Evolutionary conservation across 2,888 invertebrate species (phyloP).

Genomic region (Cepaea hortensis): DNA sequence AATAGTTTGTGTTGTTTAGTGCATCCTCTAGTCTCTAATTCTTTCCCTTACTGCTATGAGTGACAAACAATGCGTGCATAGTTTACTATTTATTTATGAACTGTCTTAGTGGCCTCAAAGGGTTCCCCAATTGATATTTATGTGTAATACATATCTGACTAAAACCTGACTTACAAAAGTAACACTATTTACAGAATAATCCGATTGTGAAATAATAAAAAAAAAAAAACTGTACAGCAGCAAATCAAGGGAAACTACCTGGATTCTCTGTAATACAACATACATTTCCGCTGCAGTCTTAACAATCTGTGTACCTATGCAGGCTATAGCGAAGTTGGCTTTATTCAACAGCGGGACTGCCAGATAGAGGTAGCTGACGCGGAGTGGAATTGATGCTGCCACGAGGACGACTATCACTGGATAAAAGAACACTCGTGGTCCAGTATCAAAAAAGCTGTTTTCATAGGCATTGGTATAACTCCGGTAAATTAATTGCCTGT

Average conservation of each 20-base stretch:
- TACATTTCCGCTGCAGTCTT: not conserved
- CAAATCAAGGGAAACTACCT: not conserved
- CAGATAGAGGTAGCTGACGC: not conserved
- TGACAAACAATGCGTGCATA: too few species aligned
- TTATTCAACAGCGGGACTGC: not conserved
- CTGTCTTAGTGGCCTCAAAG: too few species aligned
- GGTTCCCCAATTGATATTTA: too few species aligned
- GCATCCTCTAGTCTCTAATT: too few species aligned
- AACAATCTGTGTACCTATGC: not conserved
- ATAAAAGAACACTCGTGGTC: slow-evolving; percentile 10
- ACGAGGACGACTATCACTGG: slow-evolving; percentile 19
- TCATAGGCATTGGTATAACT: not conserved
- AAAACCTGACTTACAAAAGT: too few species aligned
- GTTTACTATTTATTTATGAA: too few species aligned
- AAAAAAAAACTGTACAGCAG: too few species aligned
- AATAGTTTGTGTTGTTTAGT: too few species aligned
- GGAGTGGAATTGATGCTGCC: not conserved
- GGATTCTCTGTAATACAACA: not conserved
- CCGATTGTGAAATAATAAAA: too few species aligned
- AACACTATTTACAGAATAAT: too few species aligned
- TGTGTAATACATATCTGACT: too few species aligned
- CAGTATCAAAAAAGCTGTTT: slow-evolving; percentile 17
- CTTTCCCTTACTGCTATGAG: too few species aligned
- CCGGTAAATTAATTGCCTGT: not conserved
- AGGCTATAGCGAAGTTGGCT: not conserved